phyloP scores from a whole-genome alignment of 2,797 vertebrate genomes.

The Otolemur crassicaudatus region DNA sequence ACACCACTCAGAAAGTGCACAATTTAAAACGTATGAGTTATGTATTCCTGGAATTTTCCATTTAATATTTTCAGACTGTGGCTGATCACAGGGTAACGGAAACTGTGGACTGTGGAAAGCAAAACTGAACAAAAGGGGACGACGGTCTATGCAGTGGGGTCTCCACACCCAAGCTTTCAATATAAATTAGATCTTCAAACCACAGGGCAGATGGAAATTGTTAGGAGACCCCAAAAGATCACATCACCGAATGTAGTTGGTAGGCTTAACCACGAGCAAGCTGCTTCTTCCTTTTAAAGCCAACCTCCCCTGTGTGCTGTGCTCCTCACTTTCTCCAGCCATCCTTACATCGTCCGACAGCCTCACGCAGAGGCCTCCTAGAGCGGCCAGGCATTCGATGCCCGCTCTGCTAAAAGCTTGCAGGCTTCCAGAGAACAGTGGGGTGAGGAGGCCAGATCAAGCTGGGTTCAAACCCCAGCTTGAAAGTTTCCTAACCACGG shows the following conservation, averaged over 20 bases:
- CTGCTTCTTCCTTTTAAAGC: not conserved
- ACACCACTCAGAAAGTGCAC: not conserved
- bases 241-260: not conserved
- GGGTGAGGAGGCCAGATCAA: not conserved
- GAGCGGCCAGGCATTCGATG: not conserved
- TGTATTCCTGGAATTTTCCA: not conserved
- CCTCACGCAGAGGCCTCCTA: too few species aligned
- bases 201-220: not conserved
- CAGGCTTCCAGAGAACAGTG: not conserved
- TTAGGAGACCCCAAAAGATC: not conserved
- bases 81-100: not conserved
- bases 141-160: not conserved
- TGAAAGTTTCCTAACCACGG: not conserved
- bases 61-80: not conserved
- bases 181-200: not conserved
- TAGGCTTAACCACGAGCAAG: not conserved
- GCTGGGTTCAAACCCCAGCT: not conserved
- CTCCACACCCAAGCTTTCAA: not conserved
- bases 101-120: not conserved
- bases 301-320: not conserved
- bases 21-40: not conserved
- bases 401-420: not conserved
- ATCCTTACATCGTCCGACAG: not conserved
- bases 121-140: not conserved
- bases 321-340: not conserved